Evolutionary conservation across 2,888 invertebrate species (phyloP).

Genomic region (Lathronympha strigana): DNA sequence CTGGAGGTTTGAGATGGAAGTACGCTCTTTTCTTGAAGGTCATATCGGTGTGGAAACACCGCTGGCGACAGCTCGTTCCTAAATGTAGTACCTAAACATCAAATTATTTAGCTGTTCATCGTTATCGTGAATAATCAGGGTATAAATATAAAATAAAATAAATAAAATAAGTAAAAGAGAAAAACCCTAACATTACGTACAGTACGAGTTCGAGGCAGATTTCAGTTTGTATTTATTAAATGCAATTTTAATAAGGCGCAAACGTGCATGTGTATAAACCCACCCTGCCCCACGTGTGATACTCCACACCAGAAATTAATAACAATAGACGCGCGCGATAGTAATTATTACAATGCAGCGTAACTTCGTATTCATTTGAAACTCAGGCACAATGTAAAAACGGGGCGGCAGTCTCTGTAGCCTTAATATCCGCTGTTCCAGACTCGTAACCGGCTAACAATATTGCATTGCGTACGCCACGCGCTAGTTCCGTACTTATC

Average conservation of each 20-base stretch:
- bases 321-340: slow-evolving; percentile 47
- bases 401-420: slow-evolving; percentile 71
- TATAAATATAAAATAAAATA: no score
- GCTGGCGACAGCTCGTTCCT: no score
- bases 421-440: slow-evolving; percentile 83
- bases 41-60: no score
- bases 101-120: no score
- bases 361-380: slow-evolving; percentile 73
- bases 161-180: no score
- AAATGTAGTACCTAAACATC: no score
- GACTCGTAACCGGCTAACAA: slow-evolving; percentile 82
- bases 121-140: no score
- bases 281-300: slow-evolving; percentile 11
- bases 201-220: not conserved
- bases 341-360: slow-evolving; percentile 72
- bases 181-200: no score
- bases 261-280: slow-evolving; percentile 15
- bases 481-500: slow-evolving; percentile 84
- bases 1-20: no score
- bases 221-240: not conserved
- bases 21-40: no score
- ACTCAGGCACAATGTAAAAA: slow-evolving; percentile 76
- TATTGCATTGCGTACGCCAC: slow-evolving; percentile 83
- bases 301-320: slow-evolving; percentile 30
- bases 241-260: slow-evolving; percentile 14